These are phyloP conservation scores for Mohoua ochrocephala DNA, from an alignment of 2,113 vertebrate species.

Conservation along the genomic window DNA sequence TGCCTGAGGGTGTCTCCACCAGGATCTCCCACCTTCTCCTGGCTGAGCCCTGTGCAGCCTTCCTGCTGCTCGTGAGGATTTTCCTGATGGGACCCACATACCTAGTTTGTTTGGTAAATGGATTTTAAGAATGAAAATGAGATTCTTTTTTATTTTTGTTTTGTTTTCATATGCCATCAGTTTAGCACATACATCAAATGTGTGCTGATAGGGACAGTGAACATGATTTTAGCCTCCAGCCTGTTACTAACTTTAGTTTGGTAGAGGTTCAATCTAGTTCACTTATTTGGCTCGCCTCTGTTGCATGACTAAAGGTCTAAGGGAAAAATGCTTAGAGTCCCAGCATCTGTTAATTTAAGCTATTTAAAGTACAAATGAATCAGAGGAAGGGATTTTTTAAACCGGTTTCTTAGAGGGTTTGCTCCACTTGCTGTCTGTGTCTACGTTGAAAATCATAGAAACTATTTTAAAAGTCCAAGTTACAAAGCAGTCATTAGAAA, in stretches of 20 bases:
- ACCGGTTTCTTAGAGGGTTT: not conserved
- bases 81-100: not conserved
- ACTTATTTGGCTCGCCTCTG: conserved; percentile 11
- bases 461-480: not conserved
- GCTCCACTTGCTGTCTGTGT: not conserved
- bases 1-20: not conserved
- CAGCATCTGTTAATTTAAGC: conserved; percentile 40
- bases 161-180: conserved; percentile 13
- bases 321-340: conserved; percentile 29
- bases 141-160: not conserved
- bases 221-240: conserved; percentile 62
- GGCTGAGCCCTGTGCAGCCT: not conserved
- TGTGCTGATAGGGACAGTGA: conserved; percentile 21
- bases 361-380: conserved; percentile 38
- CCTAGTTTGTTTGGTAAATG: not conserved
- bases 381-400: not conserved
- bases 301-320: conserved; percentile 23
- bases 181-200: conserved; percentile 34
- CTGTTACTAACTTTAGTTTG: conserved; percentile 64
- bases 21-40: not conserved
- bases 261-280: conserved; percentile 52
- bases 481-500: not conserved
- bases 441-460: not conserved
- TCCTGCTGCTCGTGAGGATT: not conserved
- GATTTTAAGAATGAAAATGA: conserved; percentile 16